Evolutionary conservation across 2,797 vertebrate species (phyloP).

Genomic region (Onychomys torridus): DNA sequence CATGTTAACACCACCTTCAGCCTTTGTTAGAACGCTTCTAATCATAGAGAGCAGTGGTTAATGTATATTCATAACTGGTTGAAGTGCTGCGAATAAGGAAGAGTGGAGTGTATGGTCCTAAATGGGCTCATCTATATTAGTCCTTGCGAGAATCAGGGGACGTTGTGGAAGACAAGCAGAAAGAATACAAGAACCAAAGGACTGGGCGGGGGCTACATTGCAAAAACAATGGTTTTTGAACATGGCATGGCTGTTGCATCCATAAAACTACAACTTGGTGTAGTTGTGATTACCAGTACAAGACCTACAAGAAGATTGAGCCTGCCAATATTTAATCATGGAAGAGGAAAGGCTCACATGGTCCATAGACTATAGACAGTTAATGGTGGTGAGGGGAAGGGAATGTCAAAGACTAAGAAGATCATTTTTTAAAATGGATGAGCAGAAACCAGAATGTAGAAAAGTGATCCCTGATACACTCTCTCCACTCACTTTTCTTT

Average conservation of each 20-base stretch:
- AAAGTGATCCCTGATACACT: neutral
- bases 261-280: neutral
- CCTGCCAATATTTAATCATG: neutral
- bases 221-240: no score
- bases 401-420: neutral
- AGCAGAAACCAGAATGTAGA: neutral
- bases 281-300: neutral
- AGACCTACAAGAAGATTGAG: neutral
- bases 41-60: neutral
- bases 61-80: neutral
- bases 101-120: neutral
- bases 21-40: neutral
- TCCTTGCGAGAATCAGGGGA: neutral
- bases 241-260: neutral
- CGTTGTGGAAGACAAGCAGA: no score
- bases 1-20: neutral
- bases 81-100: neutral
- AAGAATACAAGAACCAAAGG: neutral
- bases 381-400: no score
- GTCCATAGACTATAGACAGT: neutral
- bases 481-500: neutral
- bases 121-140: neutral
- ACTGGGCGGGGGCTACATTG: neutral
- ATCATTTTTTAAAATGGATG: neutral
- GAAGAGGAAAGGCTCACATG: neutral